These are phyloP conservation scores for Nothocercus julius DNA, from an alignment of 2,113 vertebrate genomes.

Conservation along the genomic window DNA sequence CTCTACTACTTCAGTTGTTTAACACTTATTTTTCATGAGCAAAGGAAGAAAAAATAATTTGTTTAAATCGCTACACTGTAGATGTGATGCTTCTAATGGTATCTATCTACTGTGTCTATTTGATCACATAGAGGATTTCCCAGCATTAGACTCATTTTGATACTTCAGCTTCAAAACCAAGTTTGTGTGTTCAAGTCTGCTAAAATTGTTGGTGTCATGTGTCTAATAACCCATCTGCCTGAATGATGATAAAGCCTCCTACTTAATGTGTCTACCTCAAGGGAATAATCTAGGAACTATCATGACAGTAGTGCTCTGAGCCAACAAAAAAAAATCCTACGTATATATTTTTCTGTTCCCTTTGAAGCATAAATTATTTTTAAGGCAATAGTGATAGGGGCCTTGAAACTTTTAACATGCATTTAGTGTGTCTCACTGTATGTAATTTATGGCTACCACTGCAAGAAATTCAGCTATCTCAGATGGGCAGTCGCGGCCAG, in stretches of 20 bases:
- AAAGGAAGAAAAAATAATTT: background rate
- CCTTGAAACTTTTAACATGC: background rate
- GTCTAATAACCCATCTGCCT: slow-evolving; percentile 40
- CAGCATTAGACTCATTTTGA: background rate
- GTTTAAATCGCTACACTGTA: background rate
- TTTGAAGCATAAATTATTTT: slow-evolving; percentile 14
- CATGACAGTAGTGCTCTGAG: background rate
- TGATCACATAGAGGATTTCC: background rate
- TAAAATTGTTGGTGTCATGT: slow-evolving; percentile 35
- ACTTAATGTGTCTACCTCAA: slow-evolving; percentile 43
- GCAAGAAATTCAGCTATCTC: background rate
- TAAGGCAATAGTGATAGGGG: background rate
- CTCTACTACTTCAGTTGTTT: background rate
- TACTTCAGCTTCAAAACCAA: slow-evolving; percentile 26
- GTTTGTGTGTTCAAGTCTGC: background rate
- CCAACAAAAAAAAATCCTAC: background rate
- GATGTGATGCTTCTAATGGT: background rate
- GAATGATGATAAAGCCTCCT: slow-evolving; percentile 38
- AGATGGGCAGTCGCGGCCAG: background rate
- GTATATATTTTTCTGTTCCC: background rate
- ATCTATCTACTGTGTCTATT: background rate
- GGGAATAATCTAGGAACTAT: slow-evolving; percentile 36
- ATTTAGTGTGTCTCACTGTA: background rate
- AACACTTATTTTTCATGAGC: background rate
- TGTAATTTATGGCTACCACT: background rate